These are phyloP conservation scores for Rapana venosa DNA, from an alignment of 2,888 invertebrate genomes.

Conservation along the genomic window DNA sequence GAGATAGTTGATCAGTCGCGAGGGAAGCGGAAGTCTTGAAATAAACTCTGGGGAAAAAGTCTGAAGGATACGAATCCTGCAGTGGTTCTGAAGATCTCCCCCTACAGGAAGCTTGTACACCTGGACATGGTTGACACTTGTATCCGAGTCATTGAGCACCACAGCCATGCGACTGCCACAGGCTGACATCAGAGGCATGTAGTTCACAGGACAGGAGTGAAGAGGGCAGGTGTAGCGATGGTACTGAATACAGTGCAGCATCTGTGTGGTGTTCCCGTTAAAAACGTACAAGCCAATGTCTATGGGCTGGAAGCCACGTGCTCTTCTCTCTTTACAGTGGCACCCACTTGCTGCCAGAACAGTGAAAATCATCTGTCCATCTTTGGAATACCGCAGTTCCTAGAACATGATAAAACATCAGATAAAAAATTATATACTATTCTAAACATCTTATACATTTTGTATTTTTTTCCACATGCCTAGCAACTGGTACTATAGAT, in stretches of 20 bases:
- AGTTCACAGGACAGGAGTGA: slow-evolving; percentile 76
- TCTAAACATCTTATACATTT: no score
- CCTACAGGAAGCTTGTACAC: slow-evolving; percentile 74
- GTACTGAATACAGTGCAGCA: slow-evolving; percentile 76
- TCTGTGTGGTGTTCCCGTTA: slow-evolving; percentile 72
- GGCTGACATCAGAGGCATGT: slow-evolving; percentile 75
- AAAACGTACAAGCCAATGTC: slow-evolving; percentile 75
- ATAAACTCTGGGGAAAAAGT: slow-evolving; percentile 67
- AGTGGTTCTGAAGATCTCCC: slow-evolving; percentile 73
- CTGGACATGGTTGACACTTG: slow-evolving; percentile 74
- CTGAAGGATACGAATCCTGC: slow-evolving; percentile 74
- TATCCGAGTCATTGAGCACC: slow-evolving; percentile 72
- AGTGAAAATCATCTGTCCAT: slow-evolving; percentile 74
- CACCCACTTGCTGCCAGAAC: slow-evolving; percentile 72
- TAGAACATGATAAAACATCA: not conserved
- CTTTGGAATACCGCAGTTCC: slow-evolving; percentile 73
- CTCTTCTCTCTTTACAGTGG: slow-evolving; percentile 73
- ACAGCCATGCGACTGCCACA: slow-evolving; percentile 77
- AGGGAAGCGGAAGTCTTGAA: slow-evolving; percentile 73
- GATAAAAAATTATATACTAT: no score
- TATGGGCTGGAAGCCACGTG: slow-evolving; percentile 71
- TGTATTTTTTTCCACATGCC: no score
- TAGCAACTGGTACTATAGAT: no score
- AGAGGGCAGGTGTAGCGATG: slow-evolving; percentile 74
- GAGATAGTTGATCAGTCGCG: slow-evolving; percentile 73